phyloP scores from a whole-genome alignment of 2,888 invertebrate genomes.

The Leptinotarsa rubiginosa region DNA sequence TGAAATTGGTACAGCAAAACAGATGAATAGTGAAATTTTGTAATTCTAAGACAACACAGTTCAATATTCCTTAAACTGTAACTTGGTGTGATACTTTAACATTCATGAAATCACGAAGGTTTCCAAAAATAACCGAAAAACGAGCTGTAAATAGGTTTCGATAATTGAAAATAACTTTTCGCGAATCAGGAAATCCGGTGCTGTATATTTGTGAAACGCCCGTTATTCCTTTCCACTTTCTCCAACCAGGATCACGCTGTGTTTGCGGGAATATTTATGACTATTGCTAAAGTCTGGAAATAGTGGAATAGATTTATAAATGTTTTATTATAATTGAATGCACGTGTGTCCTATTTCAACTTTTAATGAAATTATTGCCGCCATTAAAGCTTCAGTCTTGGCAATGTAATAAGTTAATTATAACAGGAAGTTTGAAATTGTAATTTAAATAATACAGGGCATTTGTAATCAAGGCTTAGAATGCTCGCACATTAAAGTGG shows the following conservation, averaged over 20 bases:
- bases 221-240: constrained; percentile 39
- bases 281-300: constrained; percentile 57
- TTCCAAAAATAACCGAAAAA: not conserved
- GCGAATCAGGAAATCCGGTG: not conserved
- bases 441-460: constrained; percentile 66
- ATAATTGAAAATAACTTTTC: constrained; percentile 4
- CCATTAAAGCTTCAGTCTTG: constrained; percentile 64
- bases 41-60: too few species aligned
- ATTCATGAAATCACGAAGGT: not conserved
- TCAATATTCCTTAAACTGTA: too few species aligned
- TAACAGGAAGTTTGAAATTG: constrained; percentile 65
- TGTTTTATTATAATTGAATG: constrained; percentile 65
- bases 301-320: constrained; percentile 63
- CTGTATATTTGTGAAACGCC: constrained; percentile 27
- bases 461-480: constrained; percentile 63
- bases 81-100: too few species aligned
- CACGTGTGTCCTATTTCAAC: constrained; percentile 64
- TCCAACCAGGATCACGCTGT: constrained; percentile 48
- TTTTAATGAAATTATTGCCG: constrained; percentile 65
- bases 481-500: constrained; percentile 59
- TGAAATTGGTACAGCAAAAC: too few species aligned
- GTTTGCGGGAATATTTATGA: constrained; percentile 56
- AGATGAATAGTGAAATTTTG: too few species aligned
- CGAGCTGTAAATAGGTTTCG: not conserved
- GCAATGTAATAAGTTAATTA: constrained; percentile 65